Evolutionary conservation across 2,888 invertebrate genomes (phyloP).

Genomic region (Alsophila aescularia): DNA sequence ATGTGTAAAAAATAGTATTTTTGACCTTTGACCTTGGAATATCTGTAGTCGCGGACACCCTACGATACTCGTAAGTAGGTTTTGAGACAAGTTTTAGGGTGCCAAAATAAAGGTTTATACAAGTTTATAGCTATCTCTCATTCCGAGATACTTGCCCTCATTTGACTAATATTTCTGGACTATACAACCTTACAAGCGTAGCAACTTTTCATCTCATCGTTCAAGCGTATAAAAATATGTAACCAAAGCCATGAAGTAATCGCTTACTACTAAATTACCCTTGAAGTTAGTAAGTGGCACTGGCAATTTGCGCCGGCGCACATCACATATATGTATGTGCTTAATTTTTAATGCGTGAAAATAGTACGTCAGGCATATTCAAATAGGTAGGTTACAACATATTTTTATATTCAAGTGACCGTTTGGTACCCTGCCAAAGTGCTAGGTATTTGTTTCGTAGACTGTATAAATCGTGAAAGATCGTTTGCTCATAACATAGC

Average conservation of each 20-base stretch:
- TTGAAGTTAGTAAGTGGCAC: not conserved
- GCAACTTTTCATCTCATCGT: not conserved
- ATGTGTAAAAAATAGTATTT: no score
- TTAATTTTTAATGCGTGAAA: slow-evolving; percentile 19
- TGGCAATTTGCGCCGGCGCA: not conserved
- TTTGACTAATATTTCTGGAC: no score
- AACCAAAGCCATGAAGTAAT: no score
- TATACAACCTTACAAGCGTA: not conserved
- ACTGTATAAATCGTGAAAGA: slow-evolving; percentile 31
- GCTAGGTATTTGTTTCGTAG: slow-evolving; percentile 33
- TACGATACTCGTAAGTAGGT: no score
- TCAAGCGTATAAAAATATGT: not conserved
- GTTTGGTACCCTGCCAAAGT: slow-evolving; percentile 41
- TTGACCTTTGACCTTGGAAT: no score
- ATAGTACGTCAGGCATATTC: slow-evolving; percentile 19
- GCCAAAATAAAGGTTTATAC: no score
- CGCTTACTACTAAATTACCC: no score
- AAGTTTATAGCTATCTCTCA: no score
- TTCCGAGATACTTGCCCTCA: no score
- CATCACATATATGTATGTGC: slow-evolving; percentile 1
- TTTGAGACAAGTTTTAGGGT: no score
- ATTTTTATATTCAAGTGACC: slow-evolving; percentile 35
- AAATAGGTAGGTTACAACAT: slow-evolving; percentile 24
- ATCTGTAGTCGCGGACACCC: no score
- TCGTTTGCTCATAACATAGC: slow-evolving; percentile 28